Percentiles rank a stretch among this genome's conserved stretches.
These are phyloP conservation scores for Cirrhinus molitorella DNA, from an alignment of 2,797 vertebrate species.

Conservation along the genomic window DNA sequence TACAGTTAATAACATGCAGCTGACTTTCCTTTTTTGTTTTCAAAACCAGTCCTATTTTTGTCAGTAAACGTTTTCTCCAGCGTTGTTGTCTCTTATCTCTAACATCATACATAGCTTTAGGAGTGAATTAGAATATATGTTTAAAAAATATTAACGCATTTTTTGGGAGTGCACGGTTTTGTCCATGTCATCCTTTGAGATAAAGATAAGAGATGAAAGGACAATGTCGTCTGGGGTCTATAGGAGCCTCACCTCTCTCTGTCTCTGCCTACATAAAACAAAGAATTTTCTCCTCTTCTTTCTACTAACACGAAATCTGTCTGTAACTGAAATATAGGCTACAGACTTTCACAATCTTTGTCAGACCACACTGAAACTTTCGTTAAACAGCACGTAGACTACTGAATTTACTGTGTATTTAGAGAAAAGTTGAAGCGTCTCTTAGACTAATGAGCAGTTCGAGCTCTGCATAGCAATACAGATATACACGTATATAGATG, in stretches of 20 bases:
- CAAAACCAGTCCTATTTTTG: background rate
- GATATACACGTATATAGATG: background rate
- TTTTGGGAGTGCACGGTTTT: background rate
- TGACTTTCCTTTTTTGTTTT: background rate
- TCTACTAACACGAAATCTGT: constrained; percentile 53
- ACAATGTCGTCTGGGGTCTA: background rate
- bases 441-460: background rate
- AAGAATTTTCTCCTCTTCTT: constrained; percentile 62
- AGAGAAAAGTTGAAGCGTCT: constrained; percentile 11
- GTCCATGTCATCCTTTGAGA: background rate
- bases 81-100: background rate
- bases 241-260: background rate
- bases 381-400: constrained; percentile 8
- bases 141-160: background rate
- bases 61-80: background rate
- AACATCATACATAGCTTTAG: background rate
- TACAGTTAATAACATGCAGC: background rate
- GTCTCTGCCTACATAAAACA: constrained; percentile 55
- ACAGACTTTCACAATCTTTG: background rate
- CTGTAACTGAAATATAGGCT: background rate
- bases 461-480: background rate
- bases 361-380: background rate
- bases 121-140: background rate
- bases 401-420: background rate
- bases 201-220: constrained; percentile 32